A percentile compares a stretch with the other conserved stretches of the same genome.
Evolutionary conservation across 1,140 invertebrate genomes (phyloP).

Genomic region (Lasioglossum albipes): DNA sequence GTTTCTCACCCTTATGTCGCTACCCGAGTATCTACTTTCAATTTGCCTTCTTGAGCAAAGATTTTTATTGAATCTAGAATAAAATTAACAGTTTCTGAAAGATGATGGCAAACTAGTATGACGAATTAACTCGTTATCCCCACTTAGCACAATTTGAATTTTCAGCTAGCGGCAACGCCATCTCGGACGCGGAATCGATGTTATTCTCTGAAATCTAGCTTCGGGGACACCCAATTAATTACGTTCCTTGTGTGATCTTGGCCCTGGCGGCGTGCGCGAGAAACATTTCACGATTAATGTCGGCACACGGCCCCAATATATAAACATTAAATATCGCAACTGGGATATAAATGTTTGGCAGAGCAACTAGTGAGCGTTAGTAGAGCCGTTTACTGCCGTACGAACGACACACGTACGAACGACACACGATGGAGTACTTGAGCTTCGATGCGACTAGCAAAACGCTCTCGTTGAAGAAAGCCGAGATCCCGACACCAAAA

Average conservation of each 20-base stretch:
- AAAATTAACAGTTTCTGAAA: too few species aligned
- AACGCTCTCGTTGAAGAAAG: constrained; percentile 78
- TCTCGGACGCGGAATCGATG: too few species aligned
- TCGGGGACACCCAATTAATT: not conserved
- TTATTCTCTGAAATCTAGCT: not conserved
- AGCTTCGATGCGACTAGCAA: constrained; percentile 80
- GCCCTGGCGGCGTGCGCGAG: not conserved
- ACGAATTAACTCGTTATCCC: too few species aligned
- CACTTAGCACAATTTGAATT: too few species aligned
- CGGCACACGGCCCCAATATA: constrained; percentile 40
- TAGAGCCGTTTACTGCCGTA: not conserved
- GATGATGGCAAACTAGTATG: too few species aligned
- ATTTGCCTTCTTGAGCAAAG: too few species aligned
- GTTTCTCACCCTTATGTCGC: too few species aligned
- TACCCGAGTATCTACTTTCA: too few species aligned
- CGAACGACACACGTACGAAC: too few species aligned
- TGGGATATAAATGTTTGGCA: constrained; percentile 32
- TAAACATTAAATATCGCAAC: constrained; percentile 20
- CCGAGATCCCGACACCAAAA: constrained; percentile 79
- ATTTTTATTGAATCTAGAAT: too few species aligned
- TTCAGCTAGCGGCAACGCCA: too few species aligned
- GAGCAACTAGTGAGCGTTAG: not conserved
- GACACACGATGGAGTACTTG: constrained; percentile 81
- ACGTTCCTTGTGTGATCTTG: too few species aligned
- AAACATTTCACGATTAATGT: constrained; percentile 17